Evolutionary conservation across 2,113 vertebrate genomes (phyloP), one percentile per base, ranked within the genome.

Genomic region (Pimephales promelas): DNA sequence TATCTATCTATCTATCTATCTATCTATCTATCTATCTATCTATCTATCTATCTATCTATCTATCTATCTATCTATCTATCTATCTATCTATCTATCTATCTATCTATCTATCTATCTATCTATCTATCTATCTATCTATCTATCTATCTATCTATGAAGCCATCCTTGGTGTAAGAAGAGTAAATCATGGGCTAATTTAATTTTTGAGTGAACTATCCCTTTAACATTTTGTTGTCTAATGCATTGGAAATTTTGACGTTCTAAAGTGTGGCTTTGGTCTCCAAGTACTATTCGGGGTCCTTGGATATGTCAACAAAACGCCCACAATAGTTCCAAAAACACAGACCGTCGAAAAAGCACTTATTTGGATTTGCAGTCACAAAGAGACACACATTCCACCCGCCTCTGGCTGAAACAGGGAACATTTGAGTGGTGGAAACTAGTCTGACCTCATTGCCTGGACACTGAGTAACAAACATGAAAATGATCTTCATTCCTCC

Each of bases 311-410:
- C 70, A 72, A 24, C 70, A 72, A 36, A 71, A 72, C 70, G 16
- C 40, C 75, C 34, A 43, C 54, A 34, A 59, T 7, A 78, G 56
- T 14, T 59, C 36, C 36, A 77, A 77, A 74, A 77, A 59, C 22
- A 59, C 31, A 36, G 31, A 24, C 31, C 34, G 16, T 34, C 11
- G 76, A 40, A 78, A 78, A 78, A 61, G 22, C 54, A 40, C 75
- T 56, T 77, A 16, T 26, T 78, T 45, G 24, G 34, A 45, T 62
- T 61, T 78, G 7, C 16, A 45, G 76, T 62, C 22, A 16, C 22
- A 47, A 40, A 26, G 70, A 47, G 40, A 72, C 56, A 43, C 54
- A 43, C 74, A 43, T 43, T 24, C 54, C 11, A 18, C 34, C 10
- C 5, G 54, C 54, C 54, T 61, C 56, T 43, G 49, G 31, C 74